Evolutionary conservation across 2,797 vertebrate species (phyloP).

Genomic region (Micrastur ruficollis): DNA sequence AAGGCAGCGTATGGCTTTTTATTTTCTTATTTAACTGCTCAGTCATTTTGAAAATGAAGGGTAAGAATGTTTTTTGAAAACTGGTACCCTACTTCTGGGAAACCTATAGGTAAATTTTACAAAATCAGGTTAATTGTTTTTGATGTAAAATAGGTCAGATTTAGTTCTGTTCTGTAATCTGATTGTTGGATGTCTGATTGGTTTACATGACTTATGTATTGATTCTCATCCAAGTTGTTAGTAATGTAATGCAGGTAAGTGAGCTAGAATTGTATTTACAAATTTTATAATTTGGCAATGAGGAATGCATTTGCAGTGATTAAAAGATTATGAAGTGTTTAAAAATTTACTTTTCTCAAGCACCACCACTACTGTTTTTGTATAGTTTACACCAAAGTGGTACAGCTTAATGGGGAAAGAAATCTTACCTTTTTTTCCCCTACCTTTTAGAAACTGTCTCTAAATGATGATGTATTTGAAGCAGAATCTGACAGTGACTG

Average conservation of each 20-base stretch:
- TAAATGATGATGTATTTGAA: constrained; percentile 88
- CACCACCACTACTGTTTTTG: background rate
- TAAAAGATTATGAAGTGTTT: background rate
- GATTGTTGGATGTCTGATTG: background rate
- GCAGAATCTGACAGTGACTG: constrained; percentile 88
- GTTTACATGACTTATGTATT: background rate
- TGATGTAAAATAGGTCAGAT: background rate
- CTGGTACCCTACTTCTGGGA: background rate
- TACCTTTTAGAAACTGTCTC: constrained; percentile 79
- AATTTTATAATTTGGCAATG: background rate
- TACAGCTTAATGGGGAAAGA: background rate
- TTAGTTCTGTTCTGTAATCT: background rate
- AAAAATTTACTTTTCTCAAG: background rate
- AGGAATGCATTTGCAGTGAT: background rate
- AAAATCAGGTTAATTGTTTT: background rate
- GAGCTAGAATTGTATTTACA: background rate
- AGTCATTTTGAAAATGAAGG: background rate
- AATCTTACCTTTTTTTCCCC: background rate
- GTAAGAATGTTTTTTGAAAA: background rate
- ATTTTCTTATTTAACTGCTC: background rate
- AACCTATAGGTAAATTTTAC: background rate
- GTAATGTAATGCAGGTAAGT: background rate
- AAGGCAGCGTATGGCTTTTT: background rate
- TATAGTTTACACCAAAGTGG: background rate
- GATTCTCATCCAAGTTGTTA: background rate